Conservation (phyloP, 1,140 invertebrate species). For the Diprion similis region DNA sequence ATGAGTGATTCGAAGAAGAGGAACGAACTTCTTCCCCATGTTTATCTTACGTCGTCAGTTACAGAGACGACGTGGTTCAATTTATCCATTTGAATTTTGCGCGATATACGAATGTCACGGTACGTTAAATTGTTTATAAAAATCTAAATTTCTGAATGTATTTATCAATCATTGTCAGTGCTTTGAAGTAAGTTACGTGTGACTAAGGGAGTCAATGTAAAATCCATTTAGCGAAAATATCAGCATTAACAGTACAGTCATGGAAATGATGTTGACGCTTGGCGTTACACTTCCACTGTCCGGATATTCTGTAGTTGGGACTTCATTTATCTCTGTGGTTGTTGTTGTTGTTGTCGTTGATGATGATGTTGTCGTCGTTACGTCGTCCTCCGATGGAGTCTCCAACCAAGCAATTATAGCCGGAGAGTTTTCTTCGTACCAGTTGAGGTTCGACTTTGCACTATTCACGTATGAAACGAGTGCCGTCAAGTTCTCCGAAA, state of each 20-base stretch:
- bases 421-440: conserved; percentile 24
- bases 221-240: not conserved
- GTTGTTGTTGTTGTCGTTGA: not conserved
- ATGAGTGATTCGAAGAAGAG: too few relatives aligned
- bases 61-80: too few relatives aligned
- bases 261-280: not conserved
- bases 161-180: too few relatives aligned
- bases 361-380: not conserved
- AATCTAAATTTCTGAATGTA: too few relatives aligned
- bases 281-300: not conserved
- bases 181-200: too few relatives aligned
- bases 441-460: conserved; percentile 29
- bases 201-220: too few relatives aligned
- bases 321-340: not conserved
- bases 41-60: too few relatives aligned
- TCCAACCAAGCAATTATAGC: conserved; percentile 12
- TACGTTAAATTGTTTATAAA: too few relatives aligned
- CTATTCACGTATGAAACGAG: conserved; percentile 20
- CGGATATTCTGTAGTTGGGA: not conserved
- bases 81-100: too few relatives aligned
- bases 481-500: conserved; percentile 8
- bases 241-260: not conserved
- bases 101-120: too few relatives aligned
- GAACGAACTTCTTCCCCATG: too few relatives aligned
- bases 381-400: not conserved